Conservation (phyloP, 1,140 invertebrate species). For the Monochamus saltuarius region DNA sequence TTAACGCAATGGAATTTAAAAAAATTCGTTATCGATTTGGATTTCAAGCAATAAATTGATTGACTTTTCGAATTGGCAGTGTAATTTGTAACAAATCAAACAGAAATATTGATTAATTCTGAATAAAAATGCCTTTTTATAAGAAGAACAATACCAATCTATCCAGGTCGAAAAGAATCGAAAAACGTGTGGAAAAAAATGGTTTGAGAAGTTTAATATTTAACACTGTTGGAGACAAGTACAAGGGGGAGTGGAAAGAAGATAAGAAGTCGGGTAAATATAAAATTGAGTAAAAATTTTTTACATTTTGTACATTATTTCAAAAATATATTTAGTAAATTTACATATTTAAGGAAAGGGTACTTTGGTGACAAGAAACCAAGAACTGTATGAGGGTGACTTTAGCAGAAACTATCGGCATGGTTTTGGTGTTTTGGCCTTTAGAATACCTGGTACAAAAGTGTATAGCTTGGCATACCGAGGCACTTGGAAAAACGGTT, state of each 20-base stretch:
- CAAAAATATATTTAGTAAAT: background rate
- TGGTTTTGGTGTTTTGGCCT: constrained; percentile 54
- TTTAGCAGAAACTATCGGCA: constrained; percentile 48
- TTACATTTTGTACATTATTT: background rate
- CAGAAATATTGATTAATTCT: constrained; percentile 23
- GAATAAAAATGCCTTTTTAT: constrained; percentile 38
- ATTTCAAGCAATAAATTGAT: too few relatives aligned
- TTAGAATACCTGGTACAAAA: constrained; percentile 48
- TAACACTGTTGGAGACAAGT: constrained; percentile 53
- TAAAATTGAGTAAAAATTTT: background rate
- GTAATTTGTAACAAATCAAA: background rate
- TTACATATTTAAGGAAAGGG: constrained; percentile 39
- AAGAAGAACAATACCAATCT: constrained; percentile 24
- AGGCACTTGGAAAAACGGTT: constrained; percentile 57
- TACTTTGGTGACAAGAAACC: constrained; percentile 26
- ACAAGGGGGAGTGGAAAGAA: constrained; percentile 59
- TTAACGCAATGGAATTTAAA: too few relatives aligned
- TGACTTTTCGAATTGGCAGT: too few relatives aligned
- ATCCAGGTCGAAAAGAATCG: constrained; percentile 24
- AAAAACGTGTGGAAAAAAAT: constrained; percentile 51
- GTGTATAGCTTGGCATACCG: constrained; percentile 53
- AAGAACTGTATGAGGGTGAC: constrained; percentile 49
- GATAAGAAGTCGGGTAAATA: constrained; percentile 57
- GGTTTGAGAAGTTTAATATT: constrained; percentile 57
- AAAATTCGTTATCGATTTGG: too few relatives aligned